A percentile compares a stretch with the other conserved stretches of the same genome.
These are phyloP conservation scores for Zelleria hepariella DNA, from an alignment of 2,888 invertebrate genomes.

Conservation along the genomic window DNA sequence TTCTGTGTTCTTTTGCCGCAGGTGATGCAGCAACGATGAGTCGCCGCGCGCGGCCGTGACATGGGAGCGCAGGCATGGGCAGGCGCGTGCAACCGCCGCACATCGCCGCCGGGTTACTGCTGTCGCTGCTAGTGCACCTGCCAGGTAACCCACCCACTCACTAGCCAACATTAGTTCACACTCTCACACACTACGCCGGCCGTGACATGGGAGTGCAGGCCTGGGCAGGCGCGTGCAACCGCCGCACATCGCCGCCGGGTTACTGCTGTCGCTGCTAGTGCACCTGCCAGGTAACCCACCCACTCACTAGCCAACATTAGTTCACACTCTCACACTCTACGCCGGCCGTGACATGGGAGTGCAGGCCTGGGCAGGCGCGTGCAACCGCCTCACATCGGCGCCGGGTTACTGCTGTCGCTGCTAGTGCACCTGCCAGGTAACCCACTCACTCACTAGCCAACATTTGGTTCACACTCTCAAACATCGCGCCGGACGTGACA, in stretches of 20 bases:
- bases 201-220: constrained; percentile 89
- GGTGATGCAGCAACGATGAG: constrained; percentile 79
- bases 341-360: constrained; percentile 84
- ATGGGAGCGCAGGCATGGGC: constrained; percentile 94
- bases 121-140: constrained; percentile 66
- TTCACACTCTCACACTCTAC: too few species aligned
- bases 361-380: constrained; percentile 93
- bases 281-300: constrained; percentile 66
- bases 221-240: constrained; percentile 91
- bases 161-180: neutral
- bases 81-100: constrained; percentile 86
- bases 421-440: constrained; percentile 65
- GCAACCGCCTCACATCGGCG: constrained; percentile 79
- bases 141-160: constrained; percentile 65
- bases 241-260: constrained; percentile 76
- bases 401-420: constrained; percentile 72
- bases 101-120: constrained; percentile 74
- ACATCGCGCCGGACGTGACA: constrained; percentile 77
- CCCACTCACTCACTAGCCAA: constrained; percentile 59
- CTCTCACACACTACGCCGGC: too few species aligned
- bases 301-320: constrained; percentile 35
- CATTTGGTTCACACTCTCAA: neutral
- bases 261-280: constrained; percentile 68
- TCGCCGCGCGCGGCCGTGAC: constrained; percentile 80
- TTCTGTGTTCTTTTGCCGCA: constrained; percentile 17